Evolutionary conservation across 2,113 vertebrate genomes (phyloP).

Genomic region (Eptatretus burgeri): DNA sequence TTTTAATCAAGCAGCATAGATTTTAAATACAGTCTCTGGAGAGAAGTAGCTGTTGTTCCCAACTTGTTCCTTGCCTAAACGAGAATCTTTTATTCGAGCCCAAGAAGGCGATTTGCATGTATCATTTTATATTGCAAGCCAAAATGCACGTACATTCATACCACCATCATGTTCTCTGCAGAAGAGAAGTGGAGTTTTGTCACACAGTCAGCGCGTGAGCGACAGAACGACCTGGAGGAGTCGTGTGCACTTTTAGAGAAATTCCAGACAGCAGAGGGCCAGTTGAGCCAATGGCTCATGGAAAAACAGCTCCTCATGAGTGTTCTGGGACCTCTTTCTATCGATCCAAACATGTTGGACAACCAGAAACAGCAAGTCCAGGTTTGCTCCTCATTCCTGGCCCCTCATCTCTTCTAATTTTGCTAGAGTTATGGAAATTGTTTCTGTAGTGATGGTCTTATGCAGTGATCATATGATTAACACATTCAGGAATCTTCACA

Average conservation of each 20-base stretch:
- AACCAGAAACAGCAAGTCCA: slow-evolving; percentile 89
- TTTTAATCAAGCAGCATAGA: too few species aligned
- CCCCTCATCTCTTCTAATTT: too few species aligned
- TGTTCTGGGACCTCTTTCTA: slow-evolving; percentile 69
- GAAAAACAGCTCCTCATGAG: slow-evolving; percentile 99
- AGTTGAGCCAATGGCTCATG: slow-evolving; percentile 63
- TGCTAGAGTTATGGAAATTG: too few species aligned
- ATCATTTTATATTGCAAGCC: background rate
- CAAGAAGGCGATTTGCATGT: background rate
- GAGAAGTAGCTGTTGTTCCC: too few species aligned
- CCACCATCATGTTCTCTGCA: slow-evolving; percentile 14
- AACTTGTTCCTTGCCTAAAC: too few species aligned
- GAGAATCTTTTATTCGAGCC: background rate
- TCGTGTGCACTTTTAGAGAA: slow-evolving; percentile 46
- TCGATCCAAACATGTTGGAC: slow-evolving; percentile 88
- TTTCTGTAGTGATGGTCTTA: too few species aligned
- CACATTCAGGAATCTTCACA: too few species aligned
- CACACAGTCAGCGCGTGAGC: slow-evolving; percentile 34
- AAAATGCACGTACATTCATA: background rate
- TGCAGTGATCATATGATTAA: too few species aligned
- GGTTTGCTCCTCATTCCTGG: slow-evolving; percentile 30
- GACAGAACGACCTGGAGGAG: slow-evolving; percentile 62
- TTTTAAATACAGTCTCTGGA: too few species aligned
- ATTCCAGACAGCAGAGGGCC: slow-evolving; percentile 42
- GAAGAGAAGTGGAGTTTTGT: slow-evolving; percentile 50